These are phyloP conservation scores for Tamias sibiricus DNA, from an alignment of 2,113 vertebrate genomes.

Conservation along the genomic window DNA sequence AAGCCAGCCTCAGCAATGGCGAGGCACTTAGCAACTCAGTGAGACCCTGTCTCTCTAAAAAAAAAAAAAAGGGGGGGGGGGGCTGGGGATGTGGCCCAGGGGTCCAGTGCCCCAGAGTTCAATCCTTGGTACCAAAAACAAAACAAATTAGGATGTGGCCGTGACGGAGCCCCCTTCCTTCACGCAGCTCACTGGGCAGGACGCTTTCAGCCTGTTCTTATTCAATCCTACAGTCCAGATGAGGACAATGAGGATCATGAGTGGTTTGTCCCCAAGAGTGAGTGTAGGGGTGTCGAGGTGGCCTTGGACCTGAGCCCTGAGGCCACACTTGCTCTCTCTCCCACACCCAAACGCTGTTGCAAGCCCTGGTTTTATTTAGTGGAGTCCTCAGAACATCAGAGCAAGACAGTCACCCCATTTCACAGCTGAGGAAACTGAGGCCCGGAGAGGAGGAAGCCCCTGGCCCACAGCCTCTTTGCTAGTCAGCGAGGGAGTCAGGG, in stretches of 20 bases:
- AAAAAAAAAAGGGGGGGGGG: no score
- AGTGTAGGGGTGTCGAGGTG: neutral
- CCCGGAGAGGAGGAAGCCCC: neutral
- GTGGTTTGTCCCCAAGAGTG: neutral
- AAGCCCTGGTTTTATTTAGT: neutral
- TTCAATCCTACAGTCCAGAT: neutral
- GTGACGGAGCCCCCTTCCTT: neutral
- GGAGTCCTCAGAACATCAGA: neutral
- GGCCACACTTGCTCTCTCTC: neutral
- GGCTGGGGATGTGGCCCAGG: no score
- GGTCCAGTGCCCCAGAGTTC: no score
- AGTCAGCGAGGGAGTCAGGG: neutral
- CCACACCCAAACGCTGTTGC: fast-evolving
- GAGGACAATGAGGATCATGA: neutral
- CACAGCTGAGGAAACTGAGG: constrained; percentile 30
- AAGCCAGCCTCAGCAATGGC: no score
- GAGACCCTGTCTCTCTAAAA: no score
- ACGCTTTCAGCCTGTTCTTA: neutral
- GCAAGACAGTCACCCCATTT: neutral
- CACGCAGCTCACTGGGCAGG: neutral
- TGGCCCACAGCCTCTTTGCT: neutral
- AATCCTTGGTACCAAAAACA: no score
- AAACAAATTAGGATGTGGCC: fast-evolving
- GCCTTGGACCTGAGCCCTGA: neutral
- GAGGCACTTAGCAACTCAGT: no score